Base-by-base conservation (phyloP, 2,888 invertebrate genomes). In the Andrena fulva region DNA sequence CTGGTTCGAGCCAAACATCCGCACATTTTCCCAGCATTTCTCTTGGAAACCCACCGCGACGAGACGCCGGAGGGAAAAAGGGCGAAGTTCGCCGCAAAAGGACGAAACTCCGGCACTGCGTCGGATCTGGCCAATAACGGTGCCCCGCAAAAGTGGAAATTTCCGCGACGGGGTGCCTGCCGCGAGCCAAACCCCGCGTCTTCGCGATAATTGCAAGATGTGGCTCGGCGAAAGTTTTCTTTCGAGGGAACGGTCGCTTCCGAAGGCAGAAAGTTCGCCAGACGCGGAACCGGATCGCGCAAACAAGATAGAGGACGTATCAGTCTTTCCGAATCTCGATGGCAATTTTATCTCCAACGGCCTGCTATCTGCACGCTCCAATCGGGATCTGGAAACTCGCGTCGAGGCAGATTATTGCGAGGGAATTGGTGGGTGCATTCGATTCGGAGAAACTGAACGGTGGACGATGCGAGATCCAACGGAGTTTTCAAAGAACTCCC, bases 141-240 rank as follows among this genome's bases (percentile, higher is more conserved):
- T 42, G 31, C 62, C 67, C 80, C 62, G 52, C 74, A 24, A 74
- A 82, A 63, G 63, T 81, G 71, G 31, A 81, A 62, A 76, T 72
- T 81, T 68, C 75, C 82, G 81, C 81, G 75, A 52, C 66, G 16
- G 42, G 42, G 4, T 42, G 42, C 42, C 12, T 3, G 42, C 42
- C 42, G 42, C 42, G 4, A 42, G 42, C 16, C 16, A 16, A 16
- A 42, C 5, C 4, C 33, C 24, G 12, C 50, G 16, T 7, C 10
- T 16, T 4, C 48, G 6, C 35, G 42, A 59, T 59, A 24, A 63
- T 73, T 16, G 12, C 59, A 29, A 48, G 27, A 24, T 24, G 7
- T 24, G 16, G 24, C 42, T 42, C 42, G 42, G 42, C 42, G 42
- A 42, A 42, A 52, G 52, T 50, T 10, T n/a, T 10, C 12, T 12